Evolutionary conservation across 2,797 vertebrate genomes (phyloP), one percentile per base, ranked within the genome.

Genomic region (Denticeps clupeoides): DNA sequence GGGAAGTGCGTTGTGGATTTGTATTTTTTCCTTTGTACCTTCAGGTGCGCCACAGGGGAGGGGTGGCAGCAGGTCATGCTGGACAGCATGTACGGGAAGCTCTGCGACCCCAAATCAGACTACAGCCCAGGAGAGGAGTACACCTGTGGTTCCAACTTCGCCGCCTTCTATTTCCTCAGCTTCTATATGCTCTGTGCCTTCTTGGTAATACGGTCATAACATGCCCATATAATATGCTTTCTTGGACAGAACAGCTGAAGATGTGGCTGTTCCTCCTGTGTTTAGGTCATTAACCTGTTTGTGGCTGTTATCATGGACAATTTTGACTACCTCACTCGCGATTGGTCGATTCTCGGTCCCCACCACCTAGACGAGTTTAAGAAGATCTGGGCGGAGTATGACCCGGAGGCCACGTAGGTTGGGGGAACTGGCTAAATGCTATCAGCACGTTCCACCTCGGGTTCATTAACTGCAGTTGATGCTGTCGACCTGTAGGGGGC

Each of bases 251-350:
- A 21, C 11, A 35, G 38, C 35, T 8, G 31, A 32, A 12, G 7
- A 12, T 13, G 33, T 35, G 16, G 7, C 2, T 35, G 21, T 18
- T 32, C 7, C 6, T 6, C 3, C 41, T 8, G 24, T 6, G 31
- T 42, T 23, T 68, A 99, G 95, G 90, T 99, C 74, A 96, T 99
- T 50, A 99, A 98, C 72, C 82, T 99, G 56, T 99, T 99, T 9
- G 95, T 97, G 19, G 95, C 95, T 0, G 90, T 99, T 58, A 98
- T 99, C 72, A 97, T 99, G 95, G 92, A 99, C 76, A 99, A 99
- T 72, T 99, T 99, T 59, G 95, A 99, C 70, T 99, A 99, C 70
- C 84, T 99, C 65, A 99, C 94, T 0, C 87, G 89, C 5, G 95
- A 99, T 70, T 98, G 93, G 94, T 99, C 94, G 45, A 93, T 99